Evolutionary conservation across 2,797 vertebrate genomes (phyloP), one percentile per base, ranked within the genome.

Genomic region (Diplodus sargus): DNA sequence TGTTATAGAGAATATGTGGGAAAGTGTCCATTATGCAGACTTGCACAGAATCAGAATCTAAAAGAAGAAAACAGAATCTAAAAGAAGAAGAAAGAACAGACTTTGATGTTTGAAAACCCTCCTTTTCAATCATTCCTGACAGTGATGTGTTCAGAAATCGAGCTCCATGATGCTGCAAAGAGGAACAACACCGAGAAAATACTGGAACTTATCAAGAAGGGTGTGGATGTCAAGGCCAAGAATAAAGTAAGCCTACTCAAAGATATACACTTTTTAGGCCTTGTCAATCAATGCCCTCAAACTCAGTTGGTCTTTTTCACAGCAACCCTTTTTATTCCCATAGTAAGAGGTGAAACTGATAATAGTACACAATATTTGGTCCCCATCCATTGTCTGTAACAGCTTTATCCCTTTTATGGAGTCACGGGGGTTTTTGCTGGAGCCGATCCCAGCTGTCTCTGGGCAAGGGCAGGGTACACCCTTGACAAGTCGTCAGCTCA

Each of bases 141-240:
- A 98, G 97, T 98, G 92, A 92, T 97, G 70, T 93, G 89, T 30
- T 95, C 96, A 16, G 97, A 98, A 73, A 97, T 95, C 88, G 95
- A 96, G 58, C 94, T 98, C 68, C 97, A 98, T 0, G 86, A 96
- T 56, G 97, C 97, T 0, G 94, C 96, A 0, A 96, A 94, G 76
- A 87, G 78, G 76, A 97, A 98, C 60, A 92, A 97, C 85, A 87
- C 86, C 0, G 86, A 56, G 18, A 96, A 75, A 85, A 96, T 98
- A 94, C 84, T 90, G 75, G 92, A 97, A 39, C 94, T 98, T 79
- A 93, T 98, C 39, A 89, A 73, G 77, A 96, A 81, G 85, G 96
- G 96, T 3, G 96, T 98, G 17, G 87, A 97, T 15, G 49, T 96
- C 81, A 95, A 95, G 85, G 96, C 95, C 86, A 97, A 96, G 91